Evolutionary conservation across 1,140 invertebrate genomes (phyloP), one percentile per base, ranked within the genome.

Genomic region (Diachasmimorpha longicaudata): DNA sequence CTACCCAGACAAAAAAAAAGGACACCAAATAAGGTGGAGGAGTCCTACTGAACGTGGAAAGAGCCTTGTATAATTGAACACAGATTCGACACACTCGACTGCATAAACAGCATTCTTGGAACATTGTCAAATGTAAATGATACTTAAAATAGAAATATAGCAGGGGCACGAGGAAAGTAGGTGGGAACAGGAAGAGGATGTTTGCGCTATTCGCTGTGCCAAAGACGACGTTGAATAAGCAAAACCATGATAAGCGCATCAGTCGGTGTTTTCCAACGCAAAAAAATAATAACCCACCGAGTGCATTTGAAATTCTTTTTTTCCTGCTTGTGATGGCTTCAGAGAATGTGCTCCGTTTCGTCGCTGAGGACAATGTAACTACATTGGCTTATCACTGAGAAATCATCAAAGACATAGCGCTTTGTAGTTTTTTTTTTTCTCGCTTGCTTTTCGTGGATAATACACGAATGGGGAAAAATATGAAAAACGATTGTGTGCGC

Each of bases 111-210:
- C 31, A 68, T 8, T 68, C 25, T 68, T 68, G 36, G 66, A 68
- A 68, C n/a, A 68, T n/a, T 63, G 21, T 63, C 58, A 63, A 63
- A 63, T 25, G 58, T 63, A 10, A 25, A 25, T 25, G 19, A 63
- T 63, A 23, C 58, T 63, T 63, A 63, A 63, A 63, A 25, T 25
- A 63, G 48, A 63, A 63, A 52, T 46, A 52, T 52, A 52, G 48
- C 39, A 42, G 8, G n/a, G 10, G 48, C 4, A 25, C 14, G 58
- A 63, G 58, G 23, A 63, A 25, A 63, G 58, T 63, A 68, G 36
- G 25, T 37, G 66, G 25, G 3, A 39, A 68, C 66, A 68, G 66
- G 66, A 68, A 68, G 31, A 68, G 66, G 66, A 68, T 68, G 66
- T 68, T 68, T 68, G 66, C 66, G 16, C 66, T 68, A 37, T 68